phyloP scores from a whole-genome alignment of 2,113 vertebrate genomes.

The Catharus fuscescens region DNA sequence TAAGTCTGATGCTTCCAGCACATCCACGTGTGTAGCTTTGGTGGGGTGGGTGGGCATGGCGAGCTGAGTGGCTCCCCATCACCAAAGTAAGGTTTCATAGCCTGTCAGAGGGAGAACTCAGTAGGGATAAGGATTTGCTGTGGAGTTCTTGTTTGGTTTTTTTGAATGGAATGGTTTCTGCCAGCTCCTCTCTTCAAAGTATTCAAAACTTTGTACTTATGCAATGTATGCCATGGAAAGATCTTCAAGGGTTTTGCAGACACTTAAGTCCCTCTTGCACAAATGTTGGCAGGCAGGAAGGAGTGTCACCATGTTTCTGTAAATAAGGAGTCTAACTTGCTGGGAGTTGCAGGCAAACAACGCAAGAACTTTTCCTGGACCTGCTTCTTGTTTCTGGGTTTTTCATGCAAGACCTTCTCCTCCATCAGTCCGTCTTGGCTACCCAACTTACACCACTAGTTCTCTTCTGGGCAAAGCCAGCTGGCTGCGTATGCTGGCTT shows the following conservation, averaged over 20 bases:
- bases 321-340: neutral
- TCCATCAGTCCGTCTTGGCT: neutral
- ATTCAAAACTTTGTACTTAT: neutral
- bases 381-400: neutral
- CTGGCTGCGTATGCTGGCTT: neutral
- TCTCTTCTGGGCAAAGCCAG: neutral
- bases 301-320: neutral
- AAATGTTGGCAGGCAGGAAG: neutral
- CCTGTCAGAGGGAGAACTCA: neutral
- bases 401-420: neutral
- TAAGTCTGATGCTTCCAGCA: neutral
- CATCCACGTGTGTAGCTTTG: rapidly evolving
- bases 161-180: neutral
- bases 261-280: neutral
- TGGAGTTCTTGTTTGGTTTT: neutral
- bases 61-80: neutral
- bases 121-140: neutral
- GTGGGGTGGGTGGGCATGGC: neutral
- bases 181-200: neutral
- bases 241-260: neutral
- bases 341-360: neutral
- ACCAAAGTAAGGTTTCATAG: neutral
- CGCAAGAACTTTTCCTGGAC: neutral
- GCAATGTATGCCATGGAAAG: neutral
- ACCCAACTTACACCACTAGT: rapidly evolving